Base-by-base conservation (phyloP, 2,113 vertebrate species). In the Solea senegalensis region DNA sequence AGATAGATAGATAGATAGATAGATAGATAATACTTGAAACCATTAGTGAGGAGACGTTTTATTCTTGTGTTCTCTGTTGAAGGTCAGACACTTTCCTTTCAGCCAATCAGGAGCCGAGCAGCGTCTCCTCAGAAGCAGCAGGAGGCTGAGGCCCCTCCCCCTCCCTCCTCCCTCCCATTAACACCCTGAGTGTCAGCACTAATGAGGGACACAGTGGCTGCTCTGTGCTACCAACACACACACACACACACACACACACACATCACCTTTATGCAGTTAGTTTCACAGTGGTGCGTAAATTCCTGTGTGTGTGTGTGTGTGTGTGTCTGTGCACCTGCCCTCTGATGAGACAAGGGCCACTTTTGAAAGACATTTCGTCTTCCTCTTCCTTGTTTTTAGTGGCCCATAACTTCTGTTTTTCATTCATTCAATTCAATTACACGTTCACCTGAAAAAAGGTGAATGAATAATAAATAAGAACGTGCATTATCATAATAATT, bases 171-270 rank as follows among this genome's bases (percentile, higher is more conserved):
- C 9, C 77, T 72, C 88, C 80, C 80, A 88, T 83, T 88, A 84
- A 84, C 88, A 87, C 86, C 86, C 88, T 70, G 50, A 81, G 82
- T 86, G 80, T 85, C 88, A 76, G 79, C 79, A 55, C 81, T 89
- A 89, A 89, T 84, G 83, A 89, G 83, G 81, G 68, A 56, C 83
- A 85, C 81, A 80, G 81, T 70, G 78, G 83, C 70, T 70, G 76
- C 63, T 76, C 78, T 82, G 78, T 80, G 68, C 46, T 57, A 60
- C 61, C 54, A 11, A 69, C 28, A 41, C 62, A 65, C 59, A 72
- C 71, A 76, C 69, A 62, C 48, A 57, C 51, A 41, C 56, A 61
- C 56, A 59, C 62, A 59, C 71, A 8, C 62, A 59, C 73, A 44
- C 73, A 58, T 53, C 12, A 14, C 45, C 45, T 48, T 12, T 48